Base-by-base conservation (phyloP, 2,797 vertebrate genomes). In the Lithobates sylvaticus region DNA sequence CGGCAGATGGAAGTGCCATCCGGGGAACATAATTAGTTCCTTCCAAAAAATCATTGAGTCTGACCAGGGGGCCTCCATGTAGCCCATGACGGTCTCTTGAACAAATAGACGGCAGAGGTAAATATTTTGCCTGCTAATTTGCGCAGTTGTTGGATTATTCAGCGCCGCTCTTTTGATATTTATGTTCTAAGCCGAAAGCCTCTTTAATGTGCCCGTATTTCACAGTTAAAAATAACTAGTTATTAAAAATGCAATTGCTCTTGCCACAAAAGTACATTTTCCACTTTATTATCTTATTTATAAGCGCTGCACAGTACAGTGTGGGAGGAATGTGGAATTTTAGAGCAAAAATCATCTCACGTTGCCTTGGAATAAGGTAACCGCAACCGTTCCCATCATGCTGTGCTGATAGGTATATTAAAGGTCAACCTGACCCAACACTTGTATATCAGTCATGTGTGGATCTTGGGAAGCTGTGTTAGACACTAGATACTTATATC, bases 191-290 rank as follows among this genome's bases (percentile, higher is more conserved):
- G 70, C 29, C 72, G 83, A 64, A 72, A 84, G 83, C 83, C 7
- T 44, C 67, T 77, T 84, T 84, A 77, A 78, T 78, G 75, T 27
- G 75, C 16, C 74, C 12, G 50, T 61, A 77, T 78, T 76, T 84
- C 73, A 68, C 68, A 64, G 74, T 84, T 77, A 75, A 84, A 84
- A 84, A 84, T 77, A 78, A 78, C 83, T 76, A 47, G 65, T 84
- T 84, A 84, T 77, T 77, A 84, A 84, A 84, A 84, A 84, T 84
- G 47, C 65, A 84, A 76, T 84, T 44, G 72, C 78, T 81, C 68
- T 71, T 23, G n/a, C 78, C 68, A 81, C 78, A 81, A 82, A 82
- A 82, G 70, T 65, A 82, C 71, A 81, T 82, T 74, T 81, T 82
- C 69, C 80, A 74, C 70, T 73, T 82, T 82, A 82, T 82, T 82